phyloP scores from a whole-genome alignment of 2,113 vertebrate genomes.

The Heteronetta atricapilla region DNA sequence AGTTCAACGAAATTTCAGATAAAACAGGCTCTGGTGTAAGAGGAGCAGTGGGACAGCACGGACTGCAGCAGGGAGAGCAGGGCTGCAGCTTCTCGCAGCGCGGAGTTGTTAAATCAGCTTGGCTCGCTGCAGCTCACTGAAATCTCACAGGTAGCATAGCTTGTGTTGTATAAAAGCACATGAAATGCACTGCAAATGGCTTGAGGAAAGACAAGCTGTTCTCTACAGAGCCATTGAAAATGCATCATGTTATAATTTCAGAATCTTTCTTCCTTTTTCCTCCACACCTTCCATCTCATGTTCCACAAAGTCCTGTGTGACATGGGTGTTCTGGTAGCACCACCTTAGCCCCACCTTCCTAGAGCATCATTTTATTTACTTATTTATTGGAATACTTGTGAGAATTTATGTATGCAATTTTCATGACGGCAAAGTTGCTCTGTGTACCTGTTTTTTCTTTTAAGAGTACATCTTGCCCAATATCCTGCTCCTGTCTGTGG shows the following conservation, averaged over 20 bases:
- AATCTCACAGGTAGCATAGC: neutral
- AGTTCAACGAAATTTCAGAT: neutral
- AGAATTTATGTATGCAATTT: neutral
- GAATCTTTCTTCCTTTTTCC: neutral
- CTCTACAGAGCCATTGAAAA: neutral
- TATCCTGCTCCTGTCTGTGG: neutral
- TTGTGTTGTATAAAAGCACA: neutral
- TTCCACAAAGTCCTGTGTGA: neutral
- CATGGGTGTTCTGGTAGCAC: neutral
- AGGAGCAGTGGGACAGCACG: neutral
- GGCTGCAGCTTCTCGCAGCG: accelerated
- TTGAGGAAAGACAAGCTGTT: neutral
- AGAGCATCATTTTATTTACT: neutral
- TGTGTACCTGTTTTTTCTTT: neutral
- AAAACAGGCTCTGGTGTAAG: neutral
- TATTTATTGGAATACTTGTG: neutral
- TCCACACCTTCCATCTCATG: accelerated
- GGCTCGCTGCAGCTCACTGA: accelerated
- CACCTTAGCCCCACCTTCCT: neutral
- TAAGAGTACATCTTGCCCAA: neutral
- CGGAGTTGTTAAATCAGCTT: neutral
- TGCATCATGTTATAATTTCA: neutral
- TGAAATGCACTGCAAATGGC: neutral
- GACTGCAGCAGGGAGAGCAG: neutral
- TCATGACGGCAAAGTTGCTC: neutral